Conservation (phyloP, 2,113 vertebrate genomes). For the Bettongia penicillata region DNA sequence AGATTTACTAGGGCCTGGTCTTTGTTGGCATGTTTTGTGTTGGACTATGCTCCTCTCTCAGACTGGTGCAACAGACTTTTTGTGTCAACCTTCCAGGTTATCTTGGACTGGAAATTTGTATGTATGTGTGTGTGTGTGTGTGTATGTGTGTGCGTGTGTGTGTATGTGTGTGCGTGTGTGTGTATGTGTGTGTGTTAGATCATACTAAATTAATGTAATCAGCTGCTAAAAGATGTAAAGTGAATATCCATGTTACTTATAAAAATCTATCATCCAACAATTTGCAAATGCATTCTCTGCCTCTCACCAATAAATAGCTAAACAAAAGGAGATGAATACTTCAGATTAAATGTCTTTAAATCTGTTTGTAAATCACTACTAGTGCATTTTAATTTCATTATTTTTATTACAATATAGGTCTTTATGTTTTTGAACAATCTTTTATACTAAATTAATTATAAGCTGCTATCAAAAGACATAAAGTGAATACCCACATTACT, state of each 20-base stretch:
- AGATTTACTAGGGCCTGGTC: no score
- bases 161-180: background rate
- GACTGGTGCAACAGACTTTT: no score
- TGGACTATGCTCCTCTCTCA: no score
- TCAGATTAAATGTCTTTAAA: constrained; percentile 27
- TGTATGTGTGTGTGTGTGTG: background rate
- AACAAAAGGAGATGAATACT: constrained; percentile 6
- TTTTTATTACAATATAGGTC: constrained; percentile 17
- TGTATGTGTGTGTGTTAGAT: background rate
- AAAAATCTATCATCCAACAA: background rate
- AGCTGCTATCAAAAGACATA: background rate
- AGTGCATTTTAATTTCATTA: background rate
- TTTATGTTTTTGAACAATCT: constrained; percentile 23
- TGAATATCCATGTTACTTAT: background rate
- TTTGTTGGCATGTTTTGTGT: no score
- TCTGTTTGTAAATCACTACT: constrained; percentile 13
- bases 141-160: background rate
- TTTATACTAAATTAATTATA: background rate
- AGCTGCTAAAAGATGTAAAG: background rate
- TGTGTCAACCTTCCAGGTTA: no score
- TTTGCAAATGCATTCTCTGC: background rate
- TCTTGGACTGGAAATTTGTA: background rate
- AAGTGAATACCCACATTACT: constrained; percentile 13
- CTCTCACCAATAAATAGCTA: background rate
- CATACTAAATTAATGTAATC: background rate